Percentiles rank a stretch among this genome's conserved stretches.
Conservation (phyloP, 2,888 invertebrate genomes). For the Craniophora ligustri region DNA sequence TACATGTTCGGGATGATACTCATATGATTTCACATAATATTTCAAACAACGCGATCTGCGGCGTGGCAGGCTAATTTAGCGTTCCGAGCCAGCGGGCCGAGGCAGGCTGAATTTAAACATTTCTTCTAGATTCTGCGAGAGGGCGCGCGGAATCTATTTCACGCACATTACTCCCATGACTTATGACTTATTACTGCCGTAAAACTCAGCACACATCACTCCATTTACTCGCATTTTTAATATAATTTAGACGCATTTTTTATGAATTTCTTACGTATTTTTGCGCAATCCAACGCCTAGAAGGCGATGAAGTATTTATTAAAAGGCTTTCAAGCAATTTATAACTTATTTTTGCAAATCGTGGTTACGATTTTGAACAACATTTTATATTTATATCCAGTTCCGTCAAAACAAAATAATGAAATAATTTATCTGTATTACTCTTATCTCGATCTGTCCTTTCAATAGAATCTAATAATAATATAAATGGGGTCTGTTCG, state of each 20-base stretch:
- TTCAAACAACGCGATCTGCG: constrained; percentile 73
- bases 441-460: too few relatives aligned
- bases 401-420: too few relatives aligned
- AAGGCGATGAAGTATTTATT: not conserved
- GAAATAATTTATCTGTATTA: too few relatives aligned
- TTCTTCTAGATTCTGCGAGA: constrained; percentile 75
- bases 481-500: too few relatives aligned
- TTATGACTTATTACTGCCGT: constrained; percentile 84
- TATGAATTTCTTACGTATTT: constrained; percentile 22
- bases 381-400: too few relatives aligned
- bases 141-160: constrained; percentile 81
- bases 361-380: too few relatives aligned
- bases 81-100: constrained; percentile 71
- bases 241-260: constrained; percentile 59
- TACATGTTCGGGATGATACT: constrained; percentile 55
- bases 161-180: constrained; percentile 81
- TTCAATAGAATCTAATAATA: too few relatives aligned
- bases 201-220: constrained; percentile 82
- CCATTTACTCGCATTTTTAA: constrained; percentile 76
- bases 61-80: constrained; percentile 77
- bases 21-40: constrained; percentile 73
- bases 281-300: not conserved
- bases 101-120: constrained; percentile 72
- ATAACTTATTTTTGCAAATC: not conserved
- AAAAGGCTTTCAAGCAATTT: not conserved